These are phyloP conservation scores for Sarcophaga peregrina DNA, from an alignment of 1,140 invertebrate genomes.

Conservation along the genomic window DNA sequence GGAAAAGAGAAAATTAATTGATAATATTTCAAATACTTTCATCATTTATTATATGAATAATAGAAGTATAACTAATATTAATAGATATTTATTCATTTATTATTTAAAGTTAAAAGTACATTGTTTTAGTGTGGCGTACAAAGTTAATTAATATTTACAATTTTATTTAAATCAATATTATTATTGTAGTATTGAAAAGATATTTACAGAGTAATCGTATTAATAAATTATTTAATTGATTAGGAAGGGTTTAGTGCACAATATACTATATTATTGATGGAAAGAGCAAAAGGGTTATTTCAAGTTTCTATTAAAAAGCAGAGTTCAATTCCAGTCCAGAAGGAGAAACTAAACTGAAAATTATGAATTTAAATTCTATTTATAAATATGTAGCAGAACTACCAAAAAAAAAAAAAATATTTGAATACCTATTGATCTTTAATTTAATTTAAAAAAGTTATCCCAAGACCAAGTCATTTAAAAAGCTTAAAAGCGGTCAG, in stretches of 20 bases:
- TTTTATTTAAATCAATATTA: background rate
- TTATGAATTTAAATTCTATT: too few species aligned
- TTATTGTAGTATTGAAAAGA: background rate
- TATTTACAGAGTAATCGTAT: background rate
- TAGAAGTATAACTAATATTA: background rate
- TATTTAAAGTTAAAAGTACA: background rate
- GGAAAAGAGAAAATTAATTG: constrained; percentile 18
- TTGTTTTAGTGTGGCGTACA: background rate
- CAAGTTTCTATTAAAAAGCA: too few species aligned
- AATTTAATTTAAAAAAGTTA: too few species aligned
- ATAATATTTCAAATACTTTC: background rate
- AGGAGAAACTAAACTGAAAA: too few species aligned
- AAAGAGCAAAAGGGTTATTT: too few species aligned
- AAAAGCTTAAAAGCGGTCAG: too few species aligned
- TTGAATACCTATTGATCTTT: too few species aligned
- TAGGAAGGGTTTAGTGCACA: background rate
- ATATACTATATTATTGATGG: background rate
- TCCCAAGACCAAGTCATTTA: too few species aligned
- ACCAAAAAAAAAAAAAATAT: too few species aligned
- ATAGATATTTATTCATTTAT: background rate
- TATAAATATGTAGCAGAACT: too few species aligned
- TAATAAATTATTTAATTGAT: background rate
- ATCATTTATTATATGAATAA: background rate
- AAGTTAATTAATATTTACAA: constrained; percentile 19
- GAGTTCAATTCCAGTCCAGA: too few species aligned